These are phyloP conservation scores for Metopolophium dirhodum DNA, from an alignment of 1,140 invertebrate species.

Conservation along the genomic window DNA sequence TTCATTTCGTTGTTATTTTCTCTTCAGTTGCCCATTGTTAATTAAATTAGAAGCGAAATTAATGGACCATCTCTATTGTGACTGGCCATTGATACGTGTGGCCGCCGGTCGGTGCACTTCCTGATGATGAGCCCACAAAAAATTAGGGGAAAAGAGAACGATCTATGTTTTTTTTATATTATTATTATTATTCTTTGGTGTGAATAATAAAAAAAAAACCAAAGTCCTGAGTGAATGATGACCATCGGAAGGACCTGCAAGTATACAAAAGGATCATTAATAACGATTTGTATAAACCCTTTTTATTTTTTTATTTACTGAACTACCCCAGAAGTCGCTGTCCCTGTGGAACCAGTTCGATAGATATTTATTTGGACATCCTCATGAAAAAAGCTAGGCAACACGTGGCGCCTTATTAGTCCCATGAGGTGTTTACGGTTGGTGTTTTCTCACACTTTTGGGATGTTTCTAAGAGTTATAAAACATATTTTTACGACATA, in stretches of 20 bases:
- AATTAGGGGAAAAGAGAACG: constrained; percentile 37
- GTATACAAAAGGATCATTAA: constrained; percentile 51
- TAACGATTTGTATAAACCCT: constrained; percentile 56
- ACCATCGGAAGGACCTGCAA: constrained; percentile 53
- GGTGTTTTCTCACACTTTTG: constrained; percentile 55
- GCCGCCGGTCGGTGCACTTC: constrained; percentile 28
- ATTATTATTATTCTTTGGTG: constrained; percentile 3
- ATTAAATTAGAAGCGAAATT: constrained; percentile 55
- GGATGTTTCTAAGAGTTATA: constrained; percentile 54
- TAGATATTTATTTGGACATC: constrained; percentile 42
- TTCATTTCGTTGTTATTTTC: constrained; percentile 53
- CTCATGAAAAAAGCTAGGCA: background rate
- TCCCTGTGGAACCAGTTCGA: constrained; percentile 52
- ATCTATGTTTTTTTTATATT: constrained; percentile 42
- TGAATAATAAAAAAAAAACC: constrained; percentile 33
- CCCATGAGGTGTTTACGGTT: constrained; percentile 48
- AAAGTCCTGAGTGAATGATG: constrained; percentile 55
- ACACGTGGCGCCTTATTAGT: constrained; percentile 56
- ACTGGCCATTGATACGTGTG: constrained; percentile 47
- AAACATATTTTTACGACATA: constrained; percentile 57
- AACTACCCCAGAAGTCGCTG: constrained; percentile 5
- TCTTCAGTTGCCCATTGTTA: constrained; percentile 51
- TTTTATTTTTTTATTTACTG: constrained; percentile 38
- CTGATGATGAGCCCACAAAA: constrained; percentile 51
- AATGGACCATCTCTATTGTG: constrained; percentile 53